Base-by-base conservation (phyloP, 37 sponge, comb jelly and placozoan genomes). In the Amphimedon queenslandica region DNA sequence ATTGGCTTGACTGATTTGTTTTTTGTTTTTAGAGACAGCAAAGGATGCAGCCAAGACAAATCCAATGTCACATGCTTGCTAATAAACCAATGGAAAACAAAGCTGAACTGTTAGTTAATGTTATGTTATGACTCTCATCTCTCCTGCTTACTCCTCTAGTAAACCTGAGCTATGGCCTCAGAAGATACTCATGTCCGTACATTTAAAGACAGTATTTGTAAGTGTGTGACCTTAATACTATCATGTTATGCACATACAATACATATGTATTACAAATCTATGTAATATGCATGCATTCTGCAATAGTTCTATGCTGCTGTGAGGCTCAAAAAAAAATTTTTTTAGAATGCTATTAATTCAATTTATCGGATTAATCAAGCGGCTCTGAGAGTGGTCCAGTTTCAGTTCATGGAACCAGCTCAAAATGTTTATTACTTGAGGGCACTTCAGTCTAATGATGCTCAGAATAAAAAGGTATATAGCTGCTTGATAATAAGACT, bases 191-290 rank as follows among this genome's bases (percentile, higher is more conserved):
- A 77, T 84, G 78, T 67, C 57, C 23, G 35, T 67, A 13, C 73
- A 72, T 53, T 77, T 73, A 10, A 84, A 84, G 69, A 36, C 47
- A 6, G 41, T 82, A 0, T 82, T 82, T 70, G 83, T 82, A 63
- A 75, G 83, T 75, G 24, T 8, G 13, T 47, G 53, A 47, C 53
- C 53, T 47, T 13, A 47, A 47, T 18, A 47, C 13, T 47, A 47
- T 47, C 53, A 47, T 47, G 53, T 47, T 8, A 47, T 47, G 53
- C 8, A 8, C 13, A 18, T 47, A 47, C 21, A 60, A 25, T 11
- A n/a, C 8, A 25, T 60, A 60, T n/a, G 28, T 11, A 25, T 11
- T n/a, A 60, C 21, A 60, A 13, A 18, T 47, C 28, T n/a, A 60
- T 25, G 27, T 60, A 6, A 60, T 60, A n/a, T n/a, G 27, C 51